A percentile compares a stretch with the other conserved stretches of the same genome.
Conservation (phyloP, 2,113 vertebrate genomes). For the Rhineura floridana region DNA sequence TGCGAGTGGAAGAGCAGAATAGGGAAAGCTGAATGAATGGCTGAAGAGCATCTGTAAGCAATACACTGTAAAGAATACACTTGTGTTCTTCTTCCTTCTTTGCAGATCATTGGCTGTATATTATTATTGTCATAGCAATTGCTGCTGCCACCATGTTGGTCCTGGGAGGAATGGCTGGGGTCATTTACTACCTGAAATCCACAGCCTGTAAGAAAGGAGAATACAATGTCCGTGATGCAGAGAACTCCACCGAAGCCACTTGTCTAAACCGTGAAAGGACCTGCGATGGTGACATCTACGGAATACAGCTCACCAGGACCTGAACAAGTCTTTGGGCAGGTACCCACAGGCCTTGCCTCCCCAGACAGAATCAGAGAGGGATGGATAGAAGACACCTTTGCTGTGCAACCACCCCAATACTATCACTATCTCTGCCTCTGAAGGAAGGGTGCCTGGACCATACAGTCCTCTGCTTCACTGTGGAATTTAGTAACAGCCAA, state of each 20-base stretch:
- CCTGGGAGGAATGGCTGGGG: slow-evolving; percentile 61
- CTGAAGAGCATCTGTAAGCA: not conserved
- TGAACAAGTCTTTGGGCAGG: not conserved
- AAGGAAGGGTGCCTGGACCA: not conserved
- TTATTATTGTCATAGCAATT: not conserved
- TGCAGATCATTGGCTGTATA: slow-evolving; percentile 19
- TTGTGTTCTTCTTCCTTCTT: not conserved
- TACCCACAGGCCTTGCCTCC: not conserved
- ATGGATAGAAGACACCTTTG: not conserved
- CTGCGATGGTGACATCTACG: slow-evolving; percentile 55
- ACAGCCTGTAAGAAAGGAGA: slow-evolving; percentile 73
- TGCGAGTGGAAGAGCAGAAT: not conserved
- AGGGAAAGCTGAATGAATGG: not conserved
- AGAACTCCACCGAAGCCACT: slow-evolving; percentile 68
- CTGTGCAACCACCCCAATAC: not conserved
- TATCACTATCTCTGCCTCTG: not conserved
- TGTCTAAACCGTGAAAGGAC: slow-evolving; percentile 55
- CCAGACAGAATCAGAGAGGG: not conserved
- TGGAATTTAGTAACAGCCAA: not conserved
- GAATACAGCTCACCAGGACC: slow-evolving; percentile 64
- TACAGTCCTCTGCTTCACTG: not conserved
- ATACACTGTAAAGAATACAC: not conserved
- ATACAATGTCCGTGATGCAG: slow-evolving; percentile 72
- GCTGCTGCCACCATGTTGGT: slow-evolving; percentile 40
- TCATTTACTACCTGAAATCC: slow-evolving; percentile 68